phyloP scores from a whole-genome alignment of 2,888 invertebrate species.

The Tetropium fuscum region DNA sequence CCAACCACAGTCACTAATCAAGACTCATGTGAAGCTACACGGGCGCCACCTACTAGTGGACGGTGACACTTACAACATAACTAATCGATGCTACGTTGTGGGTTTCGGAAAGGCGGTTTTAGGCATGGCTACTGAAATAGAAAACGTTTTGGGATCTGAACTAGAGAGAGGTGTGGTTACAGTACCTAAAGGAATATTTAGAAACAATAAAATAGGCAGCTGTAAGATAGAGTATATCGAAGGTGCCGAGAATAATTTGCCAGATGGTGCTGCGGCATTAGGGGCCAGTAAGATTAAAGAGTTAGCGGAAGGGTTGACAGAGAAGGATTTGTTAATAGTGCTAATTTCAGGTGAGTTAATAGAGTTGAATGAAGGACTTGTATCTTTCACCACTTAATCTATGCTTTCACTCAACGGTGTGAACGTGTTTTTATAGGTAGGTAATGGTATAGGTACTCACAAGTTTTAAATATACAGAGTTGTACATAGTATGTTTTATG shows the following conservation, averaged over 20 bases:
- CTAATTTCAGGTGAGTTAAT: slow-evolving; percentile 73
- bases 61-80: slow-evolving; percentile 46
- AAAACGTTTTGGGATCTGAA: slow-evolving; percentile 73
- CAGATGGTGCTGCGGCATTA: slow-evolving; percentile 77
- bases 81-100: slow-evolving; percentile 69
- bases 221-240: slow-evolving; percentile 73
- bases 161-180: slow-evolving; percentile 81
- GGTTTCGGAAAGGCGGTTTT: slow-evolving; percentile 95
- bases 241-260: slow-evolving; percentile 88
- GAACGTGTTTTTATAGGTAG: no score
- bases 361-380: no score
- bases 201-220: slow-evolving; percentile 27
- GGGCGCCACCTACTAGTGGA: slow-evolving; percentile 52
- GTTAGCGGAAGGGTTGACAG: slow-evolving; percentile 71
- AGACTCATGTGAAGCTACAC: slow-evolving; percentile 48
- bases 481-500: no score
- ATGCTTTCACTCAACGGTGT: no score
- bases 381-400: no score
- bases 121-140: slow-evolving; percentile 84
- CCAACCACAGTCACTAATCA: slow-evolving; percentile 62
- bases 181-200: slow-evolving; percentile 76
- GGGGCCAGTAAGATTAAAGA: slow-evolving; percentile 79
- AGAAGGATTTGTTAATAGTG: slow-evolving; percentile 83
- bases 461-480: no score
- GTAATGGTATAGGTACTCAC: no score